These are phyloP conservation scores for Amniataba percoides DNA, from an alignment of 2,797 vertebrate species.

Conservation along the genomic window DNA sequence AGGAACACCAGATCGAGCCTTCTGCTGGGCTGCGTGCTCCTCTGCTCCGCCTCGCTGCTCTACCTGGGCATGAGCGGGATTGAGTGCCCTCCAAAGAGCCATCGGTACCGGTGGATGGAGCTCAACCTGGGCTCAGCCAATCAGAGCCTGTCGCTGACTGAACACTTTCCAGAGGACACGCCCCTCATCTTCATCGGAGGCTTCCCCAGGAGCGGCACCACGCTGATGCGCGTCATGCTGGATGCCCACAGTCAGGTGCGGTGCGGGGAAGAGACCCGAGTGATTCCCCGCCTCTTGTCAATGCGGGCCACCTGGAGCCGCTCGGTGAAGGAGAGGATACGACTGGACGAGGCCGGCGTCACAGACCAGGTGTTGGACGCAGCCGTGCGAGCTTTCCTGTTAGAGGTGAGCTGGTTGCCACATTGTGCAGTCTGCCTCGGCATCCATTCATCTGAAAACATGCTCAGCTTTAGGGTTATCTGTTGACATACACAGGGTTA, in stretches of 20 bases:
- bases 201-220: constrained; percentile 94
- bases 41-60: constrained; percentile 92
- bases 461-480: not conserved
- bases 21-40: constrained; percentile 90
- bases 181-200: constrained; percentile 96
- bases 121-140: constrained; percentile 78
- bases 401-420: constrained; percentile 87
- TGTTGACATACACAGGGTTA: too few species aligned
- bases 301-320: constrained; percentile 95
- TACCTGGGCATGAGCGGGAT: constrained; percentile 93
- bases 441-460: not conserved
- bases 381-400: constrained; percentile 92
- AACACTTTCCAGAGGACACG: constrained; percentile 92
- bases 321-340: constrained; percentile 93
- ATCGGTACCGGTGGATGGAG: constrained; percentile 73
- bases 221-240: constrained; percentile 95
- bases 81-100: constrained; percentile 90
- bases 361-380: constrained; percentile 94
- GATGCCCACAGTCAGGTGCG: constrained; percentile 92
- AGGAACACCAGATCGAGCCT: constrained; percentile 90
- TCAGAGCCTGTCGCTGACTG: constrained; percentile 69
- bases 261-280: constrained; percentile 93
- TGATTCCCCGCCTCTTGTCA: constrained; percentile 92
- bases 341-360: constrained; percentile 93
- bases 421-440: not conserved